Evolutionary conservation across 2,113 vertebrate species (phyloP), one percentile per base, ranked within the genome.

Genomic region (Mixornis gularis): DNA sequence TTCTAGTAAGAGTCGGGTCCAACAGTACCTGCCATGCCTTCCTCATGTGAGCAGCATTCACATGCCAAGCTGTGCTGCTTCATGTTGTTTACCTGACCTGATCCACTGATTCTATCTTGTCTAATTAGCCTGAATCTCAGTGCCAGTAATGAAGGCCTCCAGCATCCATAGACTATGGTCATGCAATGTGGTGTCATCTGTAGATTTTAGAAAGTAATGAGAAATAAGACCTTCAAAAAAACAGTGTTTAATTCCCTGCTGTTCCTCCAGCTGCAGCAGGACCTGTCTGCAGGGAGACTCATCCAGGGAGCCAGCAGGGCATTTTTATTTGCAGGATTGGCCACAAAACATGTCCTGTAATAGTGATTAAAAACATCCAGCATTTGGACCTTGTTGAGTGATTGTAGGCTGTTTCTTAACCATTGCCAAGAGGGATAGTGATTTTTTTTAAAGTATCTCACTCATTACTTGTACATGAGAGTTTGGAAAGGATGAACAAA

Each of bases 41-140:
- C 52, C 34, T 48, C 97, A 96, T 77, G 97, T 98, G 98, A 96
- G 73, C 85, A 36, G 93, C 95, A 36, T 95, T 97, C 97, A 92
- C 96, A 40, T 98, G 97, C 95, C 95, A 87, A 59, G 95, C 84
- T 86, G 94, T 41, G 59, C 91, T 74, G 21, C 91, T 90, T 49
- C 51, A 4, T 53, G 22, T 38, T 97, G 97, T 97, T 97, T 97
- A 97, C 96, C 94, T 97, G 89, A 49, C 64, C 65, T 30, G 38
- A 78, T 68, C 92, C 38, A 69, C 56, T 68, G 93, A 62, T 68
- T 78, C n/a, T 12, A 9, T 89, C 68, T 85, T 38, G 51, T 43
- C 89, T 93, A 84, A 95, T 94, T 89, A 93, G 77, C 71, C 73
- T 27, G 74, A 59, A 52, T 96, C 87, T 79, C 41, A 18, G 26